Base-by-base conservation (phyloP, 2,113 vertebrate genomes). In the Parus major region DNA sequence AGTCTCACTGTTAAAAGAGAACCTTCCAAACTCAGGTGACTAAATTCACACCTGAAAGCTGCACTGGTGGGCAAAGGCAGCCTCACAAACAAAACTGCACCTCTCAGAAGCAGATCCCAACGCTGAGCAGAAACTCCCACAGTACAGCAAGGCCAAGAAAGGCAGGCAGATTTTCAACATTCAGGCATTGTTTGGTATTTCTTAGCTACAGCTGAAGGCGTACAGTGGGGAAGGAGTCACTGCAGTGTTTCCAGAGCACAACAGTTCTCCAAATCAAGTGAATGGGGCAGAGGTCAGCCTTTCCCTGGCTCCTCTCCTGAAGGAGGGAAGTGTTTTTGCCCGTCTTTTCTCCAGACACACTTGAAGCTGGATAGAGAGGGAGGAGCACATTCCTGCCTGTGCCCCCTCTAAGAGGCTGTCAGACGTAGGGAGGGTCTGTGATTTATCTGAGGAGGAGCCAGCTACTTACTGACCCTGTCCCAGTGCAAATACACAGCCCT, bases 151-250 rank as follows among this genome's bases (percentile, higher is more conserved):
- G 84, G 90, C 94, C 86, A 61, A 88, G 73, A 78, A 80, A 88
- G 86, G 66, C 73, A 79, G 52, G 71, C 28, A 66, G 92, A 53
- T 81, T 28, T 80, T 86, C 81, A 87, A 86, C 76, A 94, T 95
- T 61, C 61, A 41, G 80, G 90, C 36, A 63, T 3, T 60, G 90
- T 93, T 85, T 92, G 96, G 85, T 88, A 73, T 95, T 88, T 93
- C 39, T 46, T 24, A 80, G 80, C 41, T 85, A 55, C 3, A 93
- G 78, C 36, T 64, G 70, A 93, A 95, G 91, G 92, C 24, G 0
- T 75, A 82, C 0, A 4, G 86, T 56, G 41, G 23, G n/a, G 64
- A 92, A 77, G 72, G 66, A 88, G 65, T 64, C 11, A 10, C n/a
- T 42, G 60, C 52, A 63, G 76, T 18, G 72, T 63, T 81, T 81